Evolutionary conservation across 2,113 vertebrate species (phyloP).

Genomic region (Garra rufa): DNA sequence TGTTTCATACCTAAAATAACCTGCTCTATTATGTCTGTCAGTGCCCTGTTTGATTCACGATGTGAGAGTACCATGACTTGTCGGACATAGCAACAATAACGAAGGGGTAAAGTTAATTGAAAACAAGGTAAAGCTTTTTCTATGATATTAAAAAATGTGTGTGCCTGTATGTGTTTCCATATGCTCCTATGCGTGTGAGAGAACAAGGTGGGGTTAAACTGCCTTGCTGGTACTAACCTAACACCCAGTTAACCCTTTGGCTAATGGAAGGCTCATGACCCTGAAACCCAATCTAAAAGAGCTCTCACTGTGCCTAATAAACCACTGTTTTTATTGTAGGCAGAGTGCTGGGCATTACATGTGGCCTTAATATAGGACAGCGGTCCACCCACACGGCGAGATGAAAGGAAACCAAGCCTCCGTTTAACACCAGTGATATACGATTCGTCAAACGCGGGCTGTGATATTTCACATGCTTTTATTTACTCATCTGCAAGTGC

Average conservation of each 20-base stretch:
- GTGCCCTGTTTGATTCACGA: too few species aligned
- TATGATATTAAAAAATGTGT: background rate
- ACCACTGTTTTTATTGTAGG: conserved; percentile 71
- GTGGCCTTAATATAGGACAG: conserved; percentile 69
- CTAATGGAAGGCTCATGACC: conserved; percentile 76
- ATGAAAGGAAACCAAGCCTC: conserved; percentile 68
- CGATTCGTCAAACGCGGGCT: conserved; percentile 46
- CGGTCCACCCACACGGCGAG: conserved; percentile 56
- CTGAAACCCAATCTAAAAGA: conserved; percentile 65
- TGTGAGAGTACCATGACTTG: too few species aligned
- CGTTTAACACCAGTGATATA: conserved; percentile 60
- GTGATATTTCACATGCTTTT: conserved; percentile 54
- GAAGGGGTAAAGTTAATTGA: background rate
- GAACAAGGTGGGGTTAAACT: conserved; percentile 56
- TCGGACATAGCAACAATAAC: too few species aligned
- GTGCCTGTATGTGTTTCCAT: background rate
- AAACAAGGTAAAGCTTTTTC: background rate
- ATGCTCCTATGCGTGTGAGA: conserved; percentile 21
- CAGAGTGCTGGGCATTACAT: conserved; percentile 68
- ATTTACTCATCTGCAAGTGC: conserved; percentile 50
- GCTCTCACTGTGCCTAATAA: conserved; percentile 68
- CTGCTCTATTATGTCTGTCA: too few species aligned
- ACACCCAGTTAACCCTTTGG: conserved; percentile 58
- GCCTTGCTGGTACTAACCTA: conserved; percentile 54
- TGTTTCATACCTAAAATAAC: too few species aligned